phyloP scores from a whole-genome alignment of 1,140 invertebrate species.

The Colletes latitarsis region DNA sequence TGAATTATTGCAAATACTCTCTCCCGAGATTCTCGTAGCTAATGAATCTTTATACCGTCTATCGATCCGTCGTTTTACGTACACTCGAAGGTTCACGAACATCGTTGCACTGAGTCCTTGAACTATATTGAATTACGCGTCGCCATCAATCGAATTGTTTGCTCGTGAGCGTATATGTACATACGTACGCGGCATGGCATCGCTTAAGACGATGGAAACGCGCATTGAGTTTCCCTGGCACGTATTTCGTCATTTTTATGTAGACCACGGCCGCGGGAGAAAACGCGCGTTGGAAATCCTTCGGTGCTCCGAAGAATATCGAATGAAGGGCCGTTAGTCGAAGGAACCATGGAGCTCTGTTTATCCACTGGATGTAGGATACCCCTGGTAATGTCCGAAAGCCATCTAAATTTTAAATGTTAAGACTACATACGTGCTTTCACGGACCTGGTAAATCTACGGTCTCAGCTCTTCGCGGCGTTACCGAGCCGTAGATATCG shows the following conservation, averaged over 20 bases:
- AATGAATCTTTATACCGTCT: background rate
- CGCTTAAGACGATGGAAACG: background rate
- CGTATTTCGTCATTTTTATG: constrained; percentile 55
- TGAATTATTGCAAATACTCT: too few species aligned
- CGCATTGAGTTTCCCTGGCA: constrained; percentile 34
- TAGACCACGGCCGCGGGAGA: constrained; percentile 5
- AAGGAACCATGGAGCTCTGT: constrained; percentile 29
- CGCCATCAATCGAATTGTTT: constrained; percentile 36
- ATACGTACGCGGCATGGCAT: too few species aligned
- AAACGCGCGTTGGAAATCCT: constrained; percentile 47
- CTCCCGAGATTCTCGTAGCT: too few species aligned
- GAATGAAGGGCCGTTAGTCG: constrained; percentile 38
- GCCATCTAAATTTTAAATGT: constrained; percentile 65
- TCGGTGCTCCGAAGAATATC: constrained; percentile 51
- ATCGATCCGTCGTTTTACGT: constrained; percentile 30
- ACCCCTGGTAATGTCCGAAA: constrained; percentile 46
- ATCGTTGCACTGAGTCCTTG: constrained; percentile 36
- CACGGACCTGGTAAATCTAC: constrained; percentile 22
- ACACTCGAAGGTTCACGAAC: constrained; percentile 8
- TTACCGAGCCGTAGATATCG: constrained; percentile 12
- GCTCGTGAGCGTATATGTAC: background rate
- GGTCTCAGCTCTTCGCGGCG: background rate
- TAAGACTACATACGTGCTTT: constrained; percentile 23
- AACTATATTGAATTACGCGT: constrained; percentile 30
- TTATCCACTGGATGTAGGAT: constrained; percentile 42